A percentile compares a stretch with the other conserved stretches of the same genome.
Evolutionary conservation across 2,797 vertebrate species (phyloP).

Genomic region (Lacerta agilis): DNA sequence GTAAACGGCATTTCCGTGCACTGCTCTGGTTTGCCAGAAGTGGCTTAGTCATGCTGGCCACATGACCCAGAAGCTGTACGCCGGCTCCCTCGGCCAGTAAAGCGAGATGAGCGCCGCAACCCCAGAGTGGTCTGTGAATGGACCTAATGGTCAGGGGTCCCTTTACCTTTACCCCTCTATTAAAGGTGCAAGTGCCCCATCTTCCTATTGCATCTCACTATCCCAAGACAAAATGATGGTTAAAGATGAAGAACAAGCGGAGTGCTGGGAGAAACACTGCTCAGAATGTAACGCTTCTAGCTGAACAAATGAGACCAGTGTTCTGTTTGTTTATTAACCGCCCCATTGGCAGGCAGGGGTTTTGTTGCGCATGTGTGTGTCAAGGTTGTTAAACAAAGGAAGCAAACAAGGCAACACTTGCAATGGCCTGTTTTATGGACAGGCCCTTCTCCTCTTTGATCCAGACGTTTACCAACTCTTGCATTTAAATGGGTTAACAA

Average conservation of each 20-base stretch:
- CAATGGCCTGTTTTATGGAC: neutral
- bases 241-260: neutral
- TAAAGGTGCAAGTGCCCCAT: too few relatives aligned
- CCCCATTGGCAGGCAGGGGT: neutral
- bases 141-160: too few relatives aligned
- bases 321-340: conserved; percentile 30
- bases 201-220: neutral
- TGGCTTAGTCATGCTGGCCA: too few relatives aligned
- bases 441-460: conserved; percentile 25
- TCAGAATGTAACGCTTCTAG: neutral
- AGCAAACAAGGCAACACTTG: neutral
- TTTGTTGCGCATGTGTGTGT: neutral
- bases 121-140: too few relatives aligned
- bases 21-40: too few relatives aligned
- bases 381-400: conserved; percentile 38
- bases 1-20: too few relatives aligned
- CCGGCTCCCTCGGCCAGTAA: too few relatives aligned
- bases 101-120: too few relatives aligned
- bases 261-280: neutral
- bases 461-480: conserved; percentile 7
- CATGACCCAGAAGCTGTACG: too few relatives aligned
- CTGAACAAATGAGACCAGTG: neutral
- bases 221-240: neutral
- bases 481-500: conserved; percentile 27
- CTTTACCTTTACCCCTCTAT: too few relatives aligned